Evolutionary conservation across 2,888 invertebrate genomes (phyloP), one percentile per base, ranked within the genome.

Genomic region (Epiblema foenella): DNA sequence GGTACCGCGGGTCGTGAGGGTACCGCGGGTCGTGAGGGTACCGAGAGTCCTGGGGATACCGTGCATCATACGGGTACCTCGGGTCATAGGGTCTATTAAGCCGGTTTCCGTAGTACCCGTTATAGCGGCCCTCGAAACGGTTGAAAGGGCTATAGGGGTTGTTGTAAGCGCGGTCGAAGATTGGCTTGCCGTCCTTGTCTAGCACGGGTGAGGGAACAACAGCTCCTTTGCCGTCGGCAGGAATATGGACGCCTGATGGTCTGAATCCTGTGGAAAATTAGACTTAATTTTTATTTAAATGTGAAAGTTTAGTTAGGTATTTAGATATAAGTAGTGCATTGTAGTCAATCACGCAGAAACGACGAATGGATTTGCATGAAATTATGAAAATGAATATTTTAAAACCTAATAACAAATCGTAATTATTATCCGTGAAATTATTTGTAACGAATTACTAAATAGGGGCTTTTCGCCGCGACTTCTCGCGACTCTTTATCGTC

Each of bases 181-280:
- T 76, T 10, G 78, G 69, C 69, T 79, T 82, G 17, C 77, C 82
- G 29, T 79, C 77, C 69, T 80, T 86, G 83, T 72, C 94, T 77
- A 75, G 90, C 82, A 79, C 85, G 82, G 81, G 85, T 82, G 79
- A 91, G 87, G 77, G 94, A 85, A 81, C 85, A 85, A 81, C 85
- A 82, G 75, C 92, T 84, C 80, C 94, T 90, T 82, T 95, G 84
- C 82, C 95, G 90, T 81, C 94, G 83, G 95, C 94, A 18, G 95
- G 95, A 63, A 96, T 88, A 80, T 96, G 95, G 9, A 95, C 94
- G n/a, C 95, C 95, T 74, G 94, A 93, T 46, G 95, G 94, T 76
- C 95, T 93, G 86, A 95, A 96, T 65, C 93, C 93, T 93, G 81
- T 37, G 76, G 75, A 74, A 60, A 33, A 73, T 24, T 3, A 33